These are phyloP conservation scores for Sturnira hondurensis DNA, from an alignment of 2,113 vertebrate species.

Conservation along the genomic window DNA sequence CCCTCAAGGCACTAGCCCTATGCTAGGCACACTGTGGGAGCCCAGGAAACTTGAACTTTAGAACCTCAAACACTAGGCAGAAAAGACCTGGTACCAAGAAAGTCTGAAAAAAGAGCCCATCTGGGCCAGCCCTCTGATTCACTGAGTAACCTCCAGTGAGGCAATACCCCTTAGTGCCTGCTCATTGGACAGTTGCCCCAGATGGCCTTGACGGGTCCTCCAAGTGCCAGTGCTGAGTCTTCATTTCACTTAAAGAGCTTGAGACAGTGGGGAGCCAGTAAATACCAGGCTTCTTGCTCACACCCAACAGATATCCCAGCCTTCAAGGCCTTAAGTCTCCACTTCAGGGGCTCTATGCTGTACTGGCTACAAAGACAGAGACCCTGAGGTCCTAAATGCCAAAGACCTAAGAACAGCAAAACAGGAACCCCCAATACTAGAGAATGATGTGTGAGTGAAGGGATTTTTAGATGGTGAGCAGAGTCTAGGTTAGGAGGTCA, in stretches of 20 bases:
- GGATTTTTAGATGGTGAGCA: not conserved
- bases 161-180: not conserved
- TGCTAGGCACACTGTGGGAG: not conserved
- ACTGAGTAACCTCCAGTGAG: not conserved
- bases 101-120: not conserved
- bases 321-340: not conserved
- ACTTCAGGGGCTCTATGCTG: not conserved
- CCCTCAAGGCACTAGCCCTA: not conserved
- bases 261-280: not conserved
- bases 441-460: not conserved
- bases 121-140: not conserved
- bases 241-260: not conserved
- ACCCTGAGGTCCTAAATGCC: not conserved
- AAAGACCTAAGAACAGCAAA: not conserved
- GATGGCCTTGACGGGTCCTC: not conserved
- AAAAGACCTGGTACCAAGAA: not conserved
- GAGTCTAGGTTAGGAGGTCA: not conserved
- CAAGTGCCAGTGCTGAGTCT: not conserved
- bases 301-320: not conserved
- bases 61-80: not conserved
- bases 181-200: not conserved
- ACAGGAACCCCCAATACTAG: not conserved
- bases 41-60: not conserved
- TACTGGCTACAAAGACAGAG: not conserved
- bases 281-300: not conserved